Conservation (phyloP, 1,140 invertebrate species). For the Anagrus nilaparvatae region DNA sequence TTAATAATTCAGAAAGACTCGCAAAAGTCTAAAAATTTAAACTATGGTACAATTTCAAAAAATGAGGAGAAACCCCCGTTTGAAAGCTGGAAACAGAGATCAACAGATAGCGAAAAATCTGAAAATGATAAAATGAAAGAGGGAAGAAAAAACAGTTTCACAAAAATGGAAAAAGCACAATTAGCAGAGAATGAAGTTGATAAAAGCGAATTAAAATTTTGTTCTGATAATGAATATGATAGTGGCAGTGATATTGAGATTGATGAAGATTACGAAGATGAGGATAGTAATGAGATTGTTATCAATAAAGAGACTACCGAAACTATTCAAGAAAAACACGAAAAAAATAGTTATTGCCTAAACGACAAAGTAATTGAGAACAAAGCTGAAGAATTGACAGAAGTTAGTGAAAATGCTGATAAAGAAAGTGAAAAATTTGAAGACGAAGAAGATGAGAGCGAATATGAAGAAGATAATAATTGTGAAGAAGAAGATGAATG, state of each 20-base stretch:
- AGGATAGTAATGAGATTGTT: no score
- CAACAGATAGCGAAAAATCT: no score
- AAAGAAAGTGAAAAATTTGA: not conserved
- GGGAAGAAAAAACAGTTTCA: not conserved
- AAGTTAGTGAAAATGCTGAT: conserved; percentile 15
- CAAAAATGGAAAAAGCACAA: not conserved
- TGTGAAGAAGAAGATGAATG: conserved; percentile 3
- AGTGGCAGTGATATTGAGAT: not conserved
- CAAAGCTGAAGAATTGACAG: conserved; percentile 22
- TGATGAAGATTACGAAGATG: not conserved
- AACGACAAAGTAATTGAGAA: no score
- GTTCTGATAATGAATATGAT: conserved; percentile 1
- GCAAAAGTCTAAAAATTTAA: no score
- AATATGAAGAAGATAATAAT: not conserved
- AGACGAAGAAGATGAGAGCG: not conserved
- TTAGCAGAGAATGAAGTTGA: not conserved
- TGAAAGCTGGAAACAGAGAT: no score
- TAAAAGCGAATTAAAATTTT: not conserved
- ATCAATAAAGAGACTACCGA: no score
- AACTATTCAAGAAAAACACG: no score
- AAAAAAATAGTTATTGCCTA: no score
- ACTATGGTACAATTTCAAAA: no score
- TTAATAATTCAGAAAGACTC: no score
- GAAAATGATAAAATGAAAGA: conserved; percentile 7
- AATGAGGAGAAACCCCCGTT: no score